Evolutionary conservation across 1,140 invertebrate species (phyloP), one percentile per base, ranked within the genome.

Genomic region (Bombus ignitus): DNA sequence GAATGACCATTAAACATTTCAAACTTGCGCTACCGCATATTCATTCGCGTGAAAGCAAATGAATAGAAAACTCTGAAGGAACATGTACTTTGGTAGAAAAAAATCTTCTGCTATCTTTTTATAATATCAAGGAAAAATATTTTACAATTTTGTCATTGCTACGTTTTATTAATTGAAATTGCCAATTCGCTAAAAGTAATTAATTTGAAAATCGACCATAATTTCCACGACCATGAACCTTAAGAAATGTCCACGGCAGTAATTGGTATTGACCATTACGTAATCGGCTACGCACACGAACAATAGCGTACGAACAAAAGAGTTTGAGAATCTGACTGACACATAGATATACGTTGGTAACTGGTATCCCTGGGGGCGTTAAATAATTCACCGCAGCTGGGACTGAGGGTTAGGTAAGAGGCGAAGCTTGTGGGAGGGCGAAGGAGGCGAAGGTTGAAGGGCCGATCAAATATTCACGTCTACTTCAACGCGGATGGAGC

Each of bases 311-410:
- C 75, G 84, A 88, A 87, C 78, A 88, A 89, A 91, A 89, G 88
- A 90, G 89, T 87, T 79, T 75, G 88, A 81, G 90, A 90, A 92
- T 93, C 86, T 92, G 85, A 82, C 87, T 83, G 86, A 90, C 88
- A 83, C 91, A 88, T 86, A 74, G 85, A 85, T 87, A 82, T 78
- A 92, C 88, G 91, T 89, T 92, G 89, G 92, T 94, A 92, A 94
- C 92, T 88, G 89, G 86, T 89, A 89, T 94, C 92, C 92, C 93
- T 89, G 87, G 92, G 92, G 93, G 87, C 90, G 91, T 93, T 95
- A 94, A 95, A 95, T 95, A 94, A 95, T 95, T 95, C 93, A 95
- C 92, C 91, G 85, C 92, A 94, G 93, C 93, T 93, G 94, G 93
- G 93, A 92, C 91, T 88, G 90, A 88, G 88, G 94, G 88, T 89